phyloP scores from a whole-genome alignment of 2,797 vertebrate species.

The Syngnathus rostellatus region DNA sequence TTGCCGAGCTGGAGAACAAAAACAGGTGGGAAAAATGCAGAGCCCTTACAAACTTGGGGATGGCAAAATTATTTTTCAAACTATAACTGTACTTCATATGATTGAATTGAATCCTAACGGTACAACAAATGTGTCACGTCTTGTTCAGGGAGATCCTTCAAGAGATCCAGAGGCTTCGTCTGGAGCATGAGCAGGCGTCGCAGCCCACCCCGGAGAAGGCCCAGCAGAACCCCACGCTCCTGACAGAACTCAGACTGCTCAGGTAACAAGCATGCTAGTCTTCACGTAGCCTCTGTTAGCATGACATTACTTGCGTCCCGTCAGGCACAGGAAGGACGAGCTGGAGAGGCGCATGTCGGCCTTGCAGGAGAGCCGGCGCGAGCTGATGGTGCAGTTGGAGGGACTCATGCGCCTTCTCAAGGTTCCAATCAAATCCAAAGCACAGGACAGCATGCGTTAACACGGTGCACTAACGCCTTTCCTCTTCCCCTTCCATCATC shows the following conservation, averaged over 20 bases:
- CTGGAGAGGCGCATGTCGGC: constrained; percentile 95
- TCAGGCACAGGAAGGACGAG: constrained; percentile 93
- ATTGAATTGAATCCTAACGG: background rate
- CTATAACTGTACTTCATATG: too few relatives aligned
- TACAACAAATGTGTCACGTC: background rate
- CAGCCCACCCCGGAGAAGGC: constrained; percentile 95
- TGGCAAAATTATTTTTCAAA: background rate
- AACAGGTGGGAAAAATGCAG: constrained; percentile 73
- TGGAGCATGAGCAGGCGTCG: constrained; percentile 93
- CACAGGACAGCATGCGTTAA: constrained; percentile 11
- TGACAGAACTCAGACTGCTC: constrained; percentile 87
- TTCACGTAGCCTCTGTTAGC: too few relatives aligned
- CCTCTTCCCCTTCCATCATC: constrained; percentile 24
- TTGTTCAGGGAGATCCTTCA: constrained; percentile 84
- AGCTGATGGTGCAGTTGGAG: constrained; percentile 96
- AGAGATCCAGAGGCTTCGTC: constrained; percentile 89
- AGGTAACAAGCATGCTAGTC: constrained; percentile 59
- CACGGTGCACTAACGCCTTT: constrained; percentile 32
- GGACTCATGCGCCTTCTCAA: constrained; percentile 96
- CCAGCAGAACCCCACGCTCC: constrained; percentile 90
- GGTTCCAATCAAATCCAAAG: constrained; percentile 54
- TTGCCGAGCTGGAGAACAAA: constrained; percentile 94
- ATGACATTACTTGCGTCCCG: too few relatives aligned
- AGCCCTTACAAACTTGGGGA: background rate
- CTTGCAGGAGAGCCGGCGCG: constrained; percentile 89